phyloP scores from a whole-genome alignment of 2,797 vertebrate genomes.

The Poeciliopsis paucimaculata region DNA sequence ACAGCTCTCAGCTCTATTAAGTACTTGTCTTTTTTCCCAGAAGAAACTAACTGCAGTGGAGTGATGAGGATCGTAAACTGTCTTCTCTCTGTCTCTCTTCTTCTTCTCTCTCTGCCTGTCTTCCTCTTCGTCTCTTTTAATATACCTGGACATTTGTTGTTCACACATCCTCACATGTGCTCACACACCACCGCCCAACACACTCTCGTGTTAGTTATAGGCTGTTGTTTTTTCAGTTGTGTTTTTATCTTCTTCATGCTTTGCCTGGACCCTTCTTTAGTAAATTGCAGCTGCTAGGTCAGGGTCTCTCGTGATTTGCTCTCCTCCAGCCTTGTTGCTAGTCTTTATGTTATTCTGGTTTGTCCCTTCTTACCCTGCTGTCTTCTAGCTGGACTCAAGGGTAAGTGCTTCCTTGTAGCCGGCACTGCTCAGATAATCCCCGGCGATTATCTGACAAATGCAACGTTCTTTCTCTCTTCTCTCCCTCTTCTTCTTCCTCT shows the following conservation, averaged over 20 bases:
- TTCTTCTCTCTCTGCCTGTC: constrained; percentile 37
- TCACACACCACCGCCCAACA: constrained; percentile 78
- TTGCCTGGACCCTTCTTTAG: constrained; percentile 91
- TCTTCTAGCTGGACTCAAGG: constrained; percentile 99
- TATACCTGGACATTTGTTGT: constrained; percentile 70
- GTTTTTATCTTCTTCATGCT: constrained; percentile 92
- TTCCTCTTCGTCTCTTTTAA: constrained; percentile 54
- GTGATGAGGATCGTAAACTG: constrained; percentile 73
- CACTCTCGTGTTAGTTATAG: constrained; percentile 80
- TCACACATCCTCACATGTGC: constrained; percentile 74
- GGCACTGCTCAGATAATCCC: constrained; percentile 99
- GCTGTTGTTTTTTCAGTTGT: constrained; percentile 83
- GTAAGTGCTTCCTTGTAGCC: constrained; percentile 99
- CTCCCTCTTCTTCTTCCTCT: constrained; percentile 76
- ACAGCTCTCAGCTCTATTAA: constrained; percentile 55
- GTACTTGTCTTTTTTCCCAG: constrained; percentile 61
- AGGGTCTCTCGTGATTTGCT: constrained; percentile 98
- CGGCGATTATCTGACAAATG: constrained; percentile 99
- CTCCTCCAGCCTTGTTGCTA: constrained; percentile 99
- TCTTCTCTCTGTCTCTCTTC: constrained; percentile 46
- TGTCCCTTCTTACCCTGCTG: constrained; percentile 99
- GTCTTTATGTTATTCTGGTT: constrained; percentile 99
- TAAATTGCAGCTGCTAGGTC: constrained; percentile 95
- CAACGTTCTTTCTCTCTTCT: constrained; percentile 93
- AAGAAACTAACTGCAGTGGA: constrained; percentile 79